Evolutionary conservation across 2,888 invertebrate species (phyloP).

Genomic region (Vesta saturnalis): DNA sequence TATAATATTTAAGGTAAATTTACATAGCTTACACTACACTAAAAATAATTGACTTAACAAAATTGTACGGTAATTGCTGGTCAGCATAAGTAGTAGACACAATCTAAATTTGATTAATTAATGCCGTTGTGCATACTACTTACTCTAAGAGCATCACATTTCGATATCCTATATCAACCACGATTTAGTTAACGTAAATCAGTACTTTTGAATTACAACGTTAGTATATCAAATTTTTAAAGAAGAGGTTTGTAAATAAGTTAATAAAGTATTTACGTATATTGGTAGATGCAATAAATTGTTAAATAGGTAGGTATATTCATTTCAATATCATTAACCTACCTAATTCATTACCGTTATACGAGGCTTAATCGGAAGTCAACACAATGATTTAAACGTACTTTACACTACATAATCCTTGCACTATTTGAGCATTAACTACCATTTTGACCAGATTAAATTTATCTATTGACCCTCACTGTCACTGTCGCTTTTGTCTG

Average conservation of each 20-base stretch:
- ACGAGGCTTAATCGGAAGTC: no score
- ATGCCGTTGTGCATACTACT: conserved; percentile 24
- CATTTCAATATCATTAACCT: no score
- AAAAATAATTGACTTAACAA: conserved; percentile 29
- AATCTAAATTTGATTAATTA: background rate
- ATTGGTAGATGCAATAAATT: no score
- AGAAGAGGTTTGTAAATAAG: no score
- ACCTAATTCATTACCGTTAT: no score
- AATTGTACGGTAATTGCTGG: conserved; percentile 28
- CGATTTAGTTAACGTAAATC: no score
- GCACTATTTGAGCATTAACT: conserved; percentile 40
- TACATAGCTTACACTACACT: conserved; percentile 15
- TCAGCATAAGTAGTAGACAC: conserved; percentile 18
- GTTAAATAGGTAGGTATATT: no score
- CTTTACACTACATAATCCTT: conserved; percentile 22
- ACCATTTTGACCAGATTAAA: conserved; percentile 38
- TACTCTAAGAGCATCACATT: conserved; percentile 15
- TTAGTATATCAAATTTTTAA: no score
- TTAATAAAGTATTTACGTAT: no score
- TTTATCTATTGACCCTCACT: conserved; percentile 84
- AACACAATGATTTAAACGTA: background rate
- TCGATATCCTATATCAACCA: no score
- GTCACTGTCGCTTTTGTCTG: conserved; percentile 95
- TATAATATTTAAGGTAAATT: conserved; percentile 26
- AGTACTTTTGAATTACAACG: no score